A percentile compares a stretch with the other conserved stretches of the same genome.
Evolutionary conservation across 1,140 invertebrate genomes (phyloP).

Genomic region (Drosophila pandora): DNA sequence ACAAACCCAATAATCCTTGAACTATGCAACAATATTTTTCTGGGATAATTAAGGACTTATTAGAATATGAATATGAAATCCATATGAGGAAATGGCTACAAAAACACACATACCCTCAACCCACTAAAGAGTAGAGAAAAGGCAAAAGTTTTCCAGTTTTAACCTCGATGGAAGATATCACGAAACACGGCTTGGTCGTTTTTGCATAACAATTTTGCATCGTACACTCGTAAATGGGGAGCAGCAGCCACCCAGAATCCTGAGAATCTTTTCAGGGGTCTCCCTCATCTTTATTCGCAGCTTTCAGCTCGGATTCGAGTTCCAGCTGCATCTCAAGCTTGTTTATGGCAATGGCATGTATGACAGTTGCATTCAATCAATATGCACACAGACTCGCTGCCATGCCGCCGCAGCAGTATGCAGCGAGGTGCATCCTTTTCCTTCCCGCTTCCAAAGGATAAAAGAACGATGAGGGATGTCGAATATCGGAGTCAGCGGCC

Average conservation of each 20-base stretch:
- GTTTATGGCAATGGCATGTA: constrained; percentile 72
- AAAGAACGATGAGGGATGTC: constrained; percentile 1
- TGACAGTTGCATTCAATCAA: constrained; percentile 76
- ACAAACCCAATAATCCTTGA: too few relatives aligned
- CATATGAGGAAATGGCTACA: not conserved
- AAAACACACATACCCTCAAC: not conserved
- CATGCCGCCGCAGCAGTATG: not conserved
- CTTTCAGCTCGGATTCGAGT: constrained; percentile 9
- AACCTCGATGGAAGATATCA: constrained; percentile 17
- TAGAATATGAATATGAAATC: too few relatives aligned
- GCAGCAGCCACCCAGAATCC: not conserved
- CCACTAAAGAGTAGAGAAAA: constrained; percentile 8
- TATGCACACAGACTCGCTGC: constrained; percentile 47
- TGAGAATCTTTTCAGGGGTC: constrained; percentile 6
- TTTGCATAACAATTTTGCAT: constrained; percentile 50
- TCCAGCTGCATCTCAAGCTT: constrained; percentile 42
- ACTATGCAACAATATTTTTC: too few relatives aligned
- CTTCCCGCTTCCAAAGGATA: not conserved
- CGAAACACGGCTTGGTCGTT: constrained; percentile 41
- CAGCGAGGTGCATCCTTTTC: constrained; percentile 15
- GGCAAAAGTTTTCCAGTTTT: constrained; percentile 17
- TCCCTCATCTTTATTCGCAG: not conserved
- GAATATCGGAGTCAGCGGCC: constrained; percentile 16
- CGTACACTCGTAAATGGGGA: constrained; percentile 9
- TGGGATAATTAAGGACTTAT: too few relatives aligned